These are phyloP conservation scores for Cacajao melanocephalus DNA, from an alignment of 2,797 vertebrate species.

Conservation along the genomic window DNA sequence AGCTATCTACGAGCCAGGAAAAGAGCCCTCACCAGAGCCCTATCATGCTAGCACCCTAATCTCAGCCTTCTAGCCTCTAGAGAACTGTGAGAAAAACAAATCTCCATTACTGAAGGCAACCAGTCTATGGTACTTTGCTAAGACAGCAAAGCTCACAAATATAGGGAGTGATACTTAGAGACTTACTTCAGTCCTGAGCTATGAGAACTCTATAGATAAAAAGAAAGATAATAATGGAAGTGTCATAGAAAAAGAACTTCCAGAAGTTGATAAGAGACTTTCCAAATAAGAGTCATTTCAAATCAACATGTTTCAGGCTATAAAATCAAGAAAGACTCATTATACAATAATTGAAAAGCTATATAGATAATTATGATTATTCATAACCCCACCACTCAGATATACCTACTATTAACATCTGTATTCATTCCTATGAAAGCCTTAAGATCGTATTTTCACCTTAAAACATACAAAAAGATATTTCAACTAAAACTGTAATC, in stretches of 20 bases:
- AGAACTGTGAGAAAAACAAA: not conserved
- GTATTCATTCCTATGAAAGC: not conserved
- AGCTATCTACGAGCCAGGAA: not conserved
- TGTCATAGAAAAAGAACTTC: not conserved
- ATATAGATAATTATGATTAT: not conserved
- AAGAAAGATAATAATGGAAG: not conserved
- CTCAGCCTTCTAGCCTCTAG: not conserved
- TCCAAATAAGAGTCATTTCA: constrained; percentile 10
- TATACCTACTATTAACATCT: not conserved
- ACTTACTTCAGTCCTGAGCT: not conserved
- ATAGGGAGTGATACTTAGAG: not conserved
- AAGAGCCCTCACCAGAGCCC: not conserved
- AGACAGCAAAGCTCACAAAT: not conserved
- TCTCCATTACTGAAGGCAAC: not conserved
- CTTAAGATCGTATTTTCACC: not conserved
- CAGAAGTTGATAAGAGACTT: not conserved
- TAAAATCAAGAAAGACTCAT: constrained; percentile 17
- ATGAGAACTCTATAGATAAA: not conserved
- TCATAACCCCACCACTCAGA: not conserved
- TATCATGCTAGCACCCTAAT: not conserved
- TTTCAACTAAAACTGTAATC: not conserved
- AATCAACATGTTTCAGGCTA: not conserved
- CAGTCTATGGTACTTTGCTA: not conserved
- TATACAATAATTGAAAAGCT: constrained; percentile 22
- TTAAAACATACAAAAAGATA: not conserved